Base-by-base conservation (phyloP, 2,888 invertebrate genomes). In the Clivina fossor region DNA sequence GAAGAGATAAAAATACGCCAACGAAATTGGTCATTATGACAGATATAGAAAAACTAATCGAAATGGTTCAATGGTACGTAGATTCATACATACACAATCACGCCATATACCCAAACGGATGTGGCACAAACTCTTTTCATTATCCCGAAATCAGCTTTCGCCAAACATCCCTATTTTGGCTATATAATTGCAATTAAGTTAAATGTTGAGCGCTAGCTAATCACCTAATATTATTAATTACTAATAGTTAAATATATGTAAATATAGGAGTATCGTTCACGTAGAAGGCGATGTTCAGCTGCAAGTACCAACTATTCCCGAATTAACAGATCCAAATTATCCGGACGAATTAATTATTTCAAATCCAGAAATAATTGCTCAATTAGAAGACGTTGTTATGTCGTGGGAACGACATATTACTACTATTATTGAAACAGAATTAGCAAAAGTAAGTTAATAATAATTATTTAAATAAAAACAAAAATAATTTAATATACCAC, bases 221-320 rank as follows among this genome's bases (percentile, higher is more conserved):
- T n/a, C n/a, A n/a, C n/a, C n/a, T n/a, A n/a, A n/a, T n/a, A n/a
- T n/a, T n/a, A n/a, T 26, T 26, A 5, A 7, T 26, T 26, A 26
- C 5, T 7, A 35, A 48, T 62, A 9, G 65, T 66, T 56, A 55
- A 72, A 35, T 62, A 65, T n/a, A 64, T 68, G 2, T 47, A 33
- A 51, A 61, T 63, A 22, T 60, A 86, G 88, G 81, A 86, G 87
- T 0, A 78, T 84, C 61, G 84, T 86, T 60, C 88, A 90, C 66
- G 79, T 88, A 4, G 87, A 86, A 68, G 86, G 85, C n/a, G 88
- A 88, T 59, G 81, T 85, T 30, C 79, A 84, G 19, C 70, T 87
- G 16, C 81, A 81, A 0, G 79, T 86, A 74, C 82, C 83, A 0
- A 76, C 78, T 51, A 78, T 85, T 46, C 76, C 81, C 0, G 75